Evolutionary conservation across 2,797 vertebrate genomes (phyloP), one percentile per base, ranked within the genome.

Genomic region (Chelon labrosus): DNA sequence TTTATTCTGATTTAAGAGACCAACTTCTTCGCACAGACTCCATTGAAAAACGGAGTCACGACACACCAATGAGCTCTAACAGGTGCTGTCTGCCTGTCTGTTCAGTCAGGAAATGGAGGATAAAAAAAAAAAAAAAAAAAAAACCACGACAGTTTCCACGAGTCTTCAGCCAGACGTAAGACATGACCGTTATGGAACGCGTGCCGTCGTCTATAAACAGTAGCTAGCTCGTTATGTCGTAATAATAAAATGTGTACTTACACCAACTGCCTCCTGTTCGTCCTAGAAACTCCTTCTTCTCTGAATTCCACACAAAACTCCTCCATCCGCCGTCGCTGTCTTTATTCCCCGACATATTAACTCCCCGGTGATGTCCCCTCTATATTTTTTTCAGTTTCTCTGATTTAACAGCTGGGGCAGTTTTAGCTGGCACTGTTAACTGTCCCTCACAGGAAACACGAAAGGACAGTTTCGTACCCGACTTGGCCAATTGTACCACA

Each of bases 251-350:
- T 0, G 44, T 35, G n/a, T 77, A 97, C 97, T 98, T 90, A 99
- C 98, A 92, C 98, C 97, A 99, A 50, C 97, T 99, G 92, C 91
- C 50, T 7, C 97, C 97, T 1, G 97, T 99, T 52, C 98, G 95
- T 85, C 98, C 98, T 37, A 99, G 76, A 86, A 98, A 97, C 90
- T 99, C 97, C 90, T 91, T 96, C 91, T 96, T 98, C 79, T 99
- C 97, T 2, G 97, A 96, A 93, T 98, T 97, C 98, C 98, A 99
- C 82, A 99, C 19, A 91, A 99, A 99, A 58, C 83, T 95, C 94
- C 93, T 96, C 98, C 97, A 99, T 65, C 97, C 95, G 62, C 96
- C 97, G 65, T 97, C 96, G 7, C 77, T 92, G 25, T 98, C 96
- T 93, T 98, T 99, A 85, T 96, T 97, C 10, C 94, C 95, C 69